Conservation (phyloP, 2,888 invertebrate species). For the Pogonocherus hispidulus region DNA sequence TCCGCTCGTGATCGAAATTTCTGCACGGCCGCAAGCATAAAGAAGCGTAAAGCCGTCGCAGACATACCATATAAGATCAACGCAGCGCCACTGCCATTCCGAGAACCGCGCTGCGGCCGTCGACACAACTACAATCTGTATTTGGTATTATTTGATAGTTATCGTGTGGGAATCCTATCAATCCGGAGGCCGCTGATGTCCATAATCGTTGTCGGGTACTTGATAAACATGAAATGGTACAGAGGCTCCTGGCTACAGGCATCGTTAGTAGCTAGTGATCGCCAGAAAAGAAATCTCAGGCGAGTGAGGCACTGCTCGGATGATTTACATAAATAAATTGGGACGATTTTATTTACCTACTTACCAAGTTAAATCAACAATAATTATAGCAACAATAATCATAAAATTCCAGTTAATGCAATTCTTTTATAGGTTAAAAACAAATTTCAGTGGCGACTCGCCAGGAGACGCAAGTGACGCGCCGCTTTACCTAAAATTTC, state of each 20-base stretch:
- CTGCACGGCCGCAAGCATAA: constrained; percentile 44
- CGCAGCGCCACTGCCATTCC: constrained; percentile 60
- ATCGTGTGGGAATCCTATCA: constrained; percentile 67
- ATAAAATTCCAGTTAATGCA: too few species aligned
- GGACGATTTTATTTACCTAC: neutral
- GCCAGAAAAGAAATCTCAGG: constrained; percentile 15
- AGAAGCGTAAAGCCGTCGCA: constrained; percentile 53
- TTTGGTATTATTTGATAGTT: constrained; percentile 67
- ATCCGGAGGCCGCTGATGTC: constrained; percentile 43
- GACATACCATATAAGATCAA: constrained; percentile 62
- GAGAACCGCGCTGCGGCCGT: constrained; percentile 54
- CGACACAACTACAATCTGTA: constrained; percentile 57
- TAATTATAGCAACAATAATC: too few species aligned
- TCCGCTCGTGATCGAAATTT: constrained; percentile 46
- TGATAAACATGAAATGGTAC: constrained; percentile 47
- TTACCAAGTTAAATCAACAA: too few species aligned
- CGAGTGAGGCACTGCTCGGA: neutral
- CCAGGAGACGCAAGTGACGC: too few species aligned
- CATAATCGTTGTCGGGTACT: constrained; percentile 47
- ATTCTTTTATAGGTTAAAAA: too few species aligned
- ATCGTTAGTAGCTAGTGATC: constrained; percentile 28
- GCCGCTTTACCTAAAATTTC: too few species aligned
- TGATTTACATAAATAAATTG: neutral
- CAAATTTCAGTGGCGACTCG: too few species aligned
- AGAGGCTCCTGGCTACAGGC: constrained; percentile 14